A percentile compares a stretch with the other conserved stretches of the same genome.
Evolutionary conservation across 2,113 vertebrate genomes (phyloP).

Genomic region (Mixornis gularis): DNA sequence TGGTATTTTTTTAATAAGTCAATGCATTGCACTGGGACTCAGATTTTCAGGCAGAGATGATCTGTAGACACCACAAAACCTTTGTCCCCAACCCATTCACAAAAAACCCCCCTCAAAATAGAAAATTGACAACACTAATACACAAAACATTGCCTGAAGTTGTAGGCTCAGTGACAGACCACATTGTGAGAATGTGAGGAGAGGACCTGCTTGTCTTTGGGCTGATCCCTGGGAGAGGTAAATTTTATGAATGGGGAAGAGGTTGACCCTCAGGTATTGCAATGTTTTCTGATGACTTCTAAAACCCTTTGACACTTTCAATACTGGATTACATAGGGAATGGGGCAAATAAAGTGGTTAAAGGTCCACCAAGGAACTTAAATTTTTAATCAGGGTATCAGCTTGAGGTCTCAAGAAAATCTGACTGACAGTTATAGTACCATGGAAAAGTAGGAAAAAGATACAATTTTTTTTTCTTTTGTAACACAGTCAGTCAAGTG

Average conservation of each 20-base stretch:
- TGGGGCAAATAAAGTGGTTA: neutral
- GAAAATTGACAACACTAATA: neutral
- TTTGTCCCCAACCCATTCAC: neutral
- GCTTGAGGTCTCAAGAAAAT: neutral
- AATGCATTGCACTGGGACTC: neutral
- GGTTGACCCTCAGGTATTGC: fast-evolving
- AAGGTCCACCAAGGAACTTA: neutral
- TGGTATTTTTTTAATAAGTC: neutral
- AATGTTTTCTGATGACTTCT: neutral
- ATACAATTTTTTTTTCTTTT: neutral
- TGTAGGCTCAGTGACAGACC: neutral
- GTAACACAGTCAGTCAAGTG: neutral
- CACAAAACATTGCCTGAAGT: neutral
- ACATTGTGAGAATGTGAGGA: neutral
- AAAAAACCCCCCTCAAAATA: neutral
- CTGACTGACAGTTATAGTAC: neutral
- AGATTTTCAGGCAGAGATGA: neutral
- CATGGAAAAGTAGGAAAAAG: neutral
- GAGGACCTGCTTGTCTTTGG: neutral
- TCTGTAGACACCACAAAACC: neutral
- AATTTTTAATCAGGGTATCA: neutral
- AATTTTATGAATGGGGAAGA: neutral
- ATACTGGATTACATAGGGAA: neutral
- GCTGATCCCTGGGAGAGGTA: neutral
- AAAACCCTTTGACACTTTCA: neutral